Conservation (phyloP, 2,888 invertebrate species). For the Apotomis turbidana region DNA sequence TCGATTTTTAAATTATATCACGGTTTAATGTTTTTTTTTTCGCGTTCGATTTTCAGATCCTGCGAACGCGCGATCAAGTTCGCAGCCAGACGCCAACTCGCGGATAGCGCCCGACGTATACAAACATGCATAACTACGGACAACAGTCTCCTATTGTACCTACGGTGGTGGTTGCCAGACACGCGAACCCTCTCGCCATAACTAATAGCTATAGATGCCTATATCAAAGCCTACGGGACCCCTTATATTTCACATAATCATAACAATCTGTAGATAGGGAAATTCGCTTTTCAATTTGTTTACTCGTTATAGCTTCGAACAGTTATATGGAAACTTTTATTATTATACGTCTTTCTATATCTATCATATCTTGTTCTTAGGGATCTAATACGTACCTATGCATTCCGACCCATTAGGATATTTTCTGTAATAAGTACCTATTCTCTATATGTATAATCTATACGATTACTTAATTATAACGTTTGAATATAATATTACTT, state of each 20-base stretch:
- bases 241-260: conserved; percentile 36
- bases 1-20: conserved; percentile 31
- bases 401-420: no score
- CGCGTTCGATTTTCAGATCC: conserved; percentile 61
- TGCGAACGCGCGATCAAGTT: conserved; percentile 78
- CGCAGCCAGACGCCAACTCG: conserved; percentile 78
- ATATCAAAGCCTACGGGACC: conserved; percentile 49
- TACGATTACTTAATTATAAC: no score
- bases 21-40: conserved; percentile 46
- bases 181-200: conserved; percentile 70
- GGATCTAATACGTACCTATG: no score
- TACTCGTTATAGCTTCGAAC: background rate
- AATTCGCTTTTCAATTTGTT: conserved; percentile 13
- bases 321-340: background rate
- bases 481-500: no score
- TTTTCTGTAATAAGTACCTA: no score
- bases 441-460: no score
- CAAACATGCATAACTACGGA: conserved; percentile 67
- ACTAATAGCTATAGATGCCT: conserved; percentile 59
- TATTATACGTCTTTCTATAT: background rate
- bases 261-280: conserved; percentile 26
- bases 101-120: conserved; percentile 60
- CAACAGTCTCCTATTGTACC: conserved; percentile 73
- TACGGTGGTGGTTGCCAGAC: conserved; percentile 71
- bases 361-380: background rate